Base-by-base conservation (phyloP, 2,797 vertebrate species). In the Salarias fasciatus region DNA sequence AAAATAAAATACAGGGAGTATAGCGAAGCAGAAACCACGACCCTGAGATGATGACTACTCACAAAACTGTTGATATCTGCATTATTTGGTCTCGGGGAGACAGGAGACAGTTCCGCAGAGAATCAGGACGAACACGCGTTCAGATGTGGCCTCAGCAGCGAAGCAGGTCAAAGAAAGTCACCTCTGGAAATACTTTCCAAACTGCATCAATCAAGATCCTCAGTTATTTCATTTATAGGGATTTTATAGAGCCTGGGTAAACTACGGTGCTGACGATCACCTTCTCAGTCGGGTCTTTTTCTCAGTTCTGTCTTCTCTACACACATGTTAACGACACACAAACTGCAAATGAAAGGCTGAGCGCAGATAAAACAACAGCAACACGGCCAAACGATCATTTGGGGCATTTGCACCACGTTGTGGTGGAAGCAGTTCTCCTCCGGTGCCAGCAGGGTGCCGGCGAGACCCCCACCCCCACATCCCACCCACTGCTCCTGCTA, bases 101-200 rank as follows among this genome's bases (percentile, higher is more conserved):
- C n/a, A n/a, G n/a, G n/a, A n/a, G n/a, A n/a, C n/a, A n/a, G n/a
- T n/a, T n/a, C n/a, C n/a, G n/a, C n/a, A n/a, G n/a, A n/a, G n/a
- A n/a, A n/a, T n/a, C n/a, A n/a, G n/a, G n/a, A n/a, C n/a, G n/a
- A n/a, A n/a, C n/a, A n/a, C n/a, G n/a, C n/a, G n/a, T n/a, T n/a
- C n/a, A n/a, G 69, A 67, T 49, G 64, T 63, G 69, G 64, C 54
- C 59, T 48, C 56, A 14, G 54, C 46, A 60, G 69, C 53, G 53
- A 54, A 68, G 61, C 36, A 42, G 38, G 72, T 69, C 73, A 8
- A 53, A 84, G 65, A 53, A 77, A 60, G 72, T 75, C 64, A 71
- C 50, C 58, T 63, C 83, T 82, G 80, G 79, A 86, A 87, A 91
- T 84, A 89, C 75, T 92, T 92, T 91, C 87, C 85, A 79, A 88